Conservation (phyloP, 2,113 vertebrate species). For the Mustelus asterias region DNA sequence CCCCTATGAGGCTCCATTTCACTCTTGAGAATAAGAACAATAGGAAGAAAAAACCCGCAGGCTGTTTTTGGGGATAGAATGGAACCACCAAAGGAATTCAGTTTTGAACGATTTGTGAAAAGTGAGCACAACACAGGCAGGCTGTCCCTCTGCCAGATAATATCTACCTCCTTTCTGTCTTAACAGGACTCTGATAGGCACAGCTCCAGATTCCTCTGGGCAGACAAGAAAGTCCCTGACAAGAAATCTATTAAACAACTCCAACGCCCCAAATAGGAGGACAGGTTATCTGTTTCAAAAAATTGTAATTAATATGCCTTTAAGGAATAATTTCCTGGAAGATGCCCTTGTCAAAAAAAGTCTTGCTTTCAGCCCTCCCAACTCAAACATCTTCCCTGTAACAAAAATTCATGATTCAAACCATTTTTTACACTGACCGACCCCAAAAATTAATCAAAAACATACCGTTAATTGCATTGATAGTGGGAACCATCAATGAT, state of each 20-base stretch:
- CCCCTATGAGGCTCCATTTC: not conserved
- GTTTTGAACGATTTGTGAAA: not conserved
- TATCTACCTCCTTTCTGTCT: not conserved
- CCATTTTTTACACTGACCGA: not conserved
- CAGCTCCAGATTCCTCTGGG: not conserved
- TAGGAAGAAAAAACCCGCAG: not conserved
- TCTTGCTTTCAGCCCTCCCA: not conserved
- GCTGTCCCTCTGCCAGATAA: not conserved
- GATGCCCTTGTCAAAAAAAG: not conserved
- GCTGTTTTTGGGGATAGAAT: no score
- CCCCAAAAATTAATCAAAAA: not conserved
- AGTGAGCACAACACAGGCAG: not conserved
- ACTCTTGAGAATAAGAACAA: not conserved
- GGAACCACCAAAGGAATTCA: no score
- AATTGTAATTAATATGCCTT: not conserved
- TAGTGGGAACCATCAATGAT: slow-evolving; percentile 40
- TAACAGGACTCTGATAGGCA: not conserved
- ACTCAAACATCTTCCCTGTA: not conserved
- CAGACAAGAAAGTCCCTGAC: not conserved
- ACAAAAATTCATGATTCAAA: not conserved
- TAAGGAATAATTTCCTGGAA: not conserved
- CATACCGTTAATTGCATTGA: slow-evolving; percentile 44
- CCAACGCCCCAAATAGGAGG: not conserved
- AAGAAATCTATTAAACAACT: not conserved
- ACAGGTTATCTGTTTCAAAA: not conserved